These are phyloP conservation scores for Mechanitis mazaeus DNA, from an alignment of 2,888 invertebrate genomes.

Conservation along the genomic window DNA sequence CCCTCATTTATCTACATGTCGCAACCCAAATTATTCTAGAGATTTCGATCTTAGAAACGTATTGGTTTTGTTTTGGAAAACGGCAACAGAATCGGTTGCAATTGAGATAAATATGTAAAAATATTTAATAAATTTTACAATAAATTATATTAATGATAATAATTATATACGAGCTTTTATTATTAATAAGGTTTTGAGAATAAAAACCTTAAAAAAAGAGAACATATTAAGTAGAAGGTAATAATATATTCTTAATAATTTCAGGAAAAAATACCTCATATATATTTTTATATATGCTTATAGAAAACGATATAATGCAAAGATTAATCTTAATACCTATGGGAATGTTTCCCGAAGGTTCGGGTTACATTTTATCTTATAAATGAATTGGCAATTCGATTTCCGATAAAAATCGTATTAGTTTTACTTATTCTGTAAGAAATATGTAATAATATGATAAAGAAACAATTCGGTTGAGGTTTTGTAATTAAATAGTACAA, in stretches of 20 bases:
- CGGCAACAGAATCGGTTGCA: too few relatives aligned
- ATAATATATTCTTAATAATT: conserved; percentile 48
- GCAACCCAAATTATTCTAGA: conserved; percentile 53
- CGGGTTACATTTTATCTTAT: conserved; percentile 54
- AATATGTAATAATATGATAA: conserved; percentile 14
- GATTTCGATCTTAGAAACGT: conserved; percentile 59
- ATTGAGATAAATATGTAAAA: too few relatives aligned
- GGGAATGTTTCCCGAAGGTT: conserved; percentile 64
- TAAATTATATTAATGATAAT: too few relatives aligned
- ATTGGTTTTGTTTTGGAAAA: conserved; percentile 55
- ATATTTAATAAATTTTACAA: too few relatives aligned
- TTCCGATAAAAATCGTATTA: conserved; percentile 28
- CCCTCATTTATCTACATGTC: conserved; percentile 54
- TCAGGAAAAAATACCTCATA: background rate
- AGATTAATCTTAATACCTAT: conserved; percentile 72
- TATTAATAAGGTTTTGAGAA: too few relatives aligned
- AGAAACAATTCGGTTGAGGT: conserved; percentile 6
- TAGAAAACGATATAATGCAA: conserved; percentile 58
- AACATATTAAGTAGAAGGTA: background rate
- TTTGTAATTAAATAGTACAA: background rate
- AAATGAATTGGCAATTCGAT: conserved; percentile 59
- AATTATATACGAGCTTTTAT: too few relatives aligned
- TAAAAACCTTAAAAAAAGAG: too few relatives aligned
- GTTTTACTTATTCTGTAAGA: conserved; percentile 24
- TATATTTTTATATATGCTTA: background rate